These are phyloP conservation scores for Thripadectes ignobilis DNA, from an alignment of 2,797 vertebrate genomes.

Conservation along the genomic window DNA sequence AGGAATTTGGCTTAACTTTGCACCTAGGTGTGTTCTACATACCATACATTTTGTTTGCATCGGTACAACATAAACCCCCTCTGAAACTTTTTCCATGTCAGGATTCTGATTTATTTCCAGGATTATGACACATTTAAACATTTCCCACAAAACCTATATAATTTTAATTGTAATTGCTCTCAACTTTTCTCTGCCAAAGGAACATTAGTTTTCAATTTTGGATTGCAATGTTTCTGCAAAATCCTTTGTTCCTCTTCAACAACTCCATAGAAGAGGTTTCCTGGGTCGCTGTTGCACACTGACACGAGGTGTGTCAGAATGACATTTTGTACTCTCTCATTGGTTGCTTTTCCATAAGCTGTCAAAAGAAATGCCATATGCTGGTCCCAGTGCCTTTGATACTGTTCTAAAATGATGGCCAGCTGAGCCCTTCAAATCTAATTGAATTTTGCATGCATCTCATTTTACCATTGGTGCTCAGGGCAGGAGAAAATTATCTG, in stretches of 20 bases:
- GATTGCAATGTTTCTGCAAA: conserved; percentile 30
- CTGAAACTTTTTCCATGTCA: neutral
- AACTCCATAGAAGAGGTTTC: conserved; percentile 29
- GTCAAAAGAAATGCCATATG: neutral
- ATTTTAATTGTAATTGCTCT: neutral
- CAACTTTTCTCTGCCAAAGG: neutral
- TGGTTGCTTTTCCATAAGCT: conserved; percentile 37
- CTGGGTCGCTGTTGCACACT: conserved; percentile 16
- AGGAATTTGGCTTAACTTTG: neutral
- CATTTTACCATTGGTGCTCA: neutral
- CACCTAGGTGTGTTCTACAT: neutral
- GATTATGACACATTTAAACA: neutral
- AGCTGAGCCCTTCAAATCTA: conserved; percentile 57
- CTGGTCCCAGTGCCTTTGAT: conserved; percentile 54
- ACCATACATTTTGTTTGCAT: neutral
- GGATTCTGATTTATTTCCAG: conserved; percentile 8
- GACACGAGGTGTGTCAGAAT: conserved; percentile 23
- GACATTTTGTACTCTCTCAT: conserved; percentile 40
- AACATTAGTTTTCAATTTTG: conserved; percentile 26
- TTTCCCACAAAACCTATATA: neutral
- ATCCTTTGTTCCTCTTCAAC: conserved; percentile 47
- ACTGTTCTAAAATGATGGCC: conserved; percentile 39
- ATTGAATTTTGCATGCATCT: conserved; percentile 60
- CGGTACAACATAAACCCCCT: neutral
- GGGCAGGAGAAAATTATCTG: neutral